phyloP scores from a whole-genome alignment of 2,888 invertebrate genomes.

The Synergus itoensis region DNA sequence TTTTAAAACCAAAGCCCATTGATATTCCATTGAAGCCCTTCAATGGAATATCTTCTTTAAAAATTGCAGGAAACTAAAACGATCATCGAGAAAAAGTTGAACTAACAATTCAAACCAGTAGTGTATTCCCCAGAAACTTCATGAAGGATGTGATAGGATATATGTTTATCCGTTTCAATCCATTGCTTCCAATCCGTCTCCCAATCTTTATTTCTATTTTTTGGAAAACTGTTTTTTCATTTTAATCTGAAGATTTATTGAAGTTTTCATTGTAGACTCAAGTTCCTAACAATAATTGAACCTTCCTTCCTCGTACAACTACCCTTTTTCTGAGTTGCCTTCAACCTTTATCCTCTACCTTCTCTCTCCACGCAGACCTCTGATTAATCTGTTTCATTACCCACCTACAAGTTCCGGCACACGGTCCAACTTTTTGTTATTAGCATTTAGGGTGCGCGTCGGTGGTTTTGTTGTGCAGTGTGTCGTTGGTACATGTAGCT shows the following conservation, averaged over 20 bases:
- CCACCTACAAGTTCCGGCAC: constrained; percentile 50
- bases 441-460: constrained; percentile 60
- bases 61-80: too few relatives aligned
- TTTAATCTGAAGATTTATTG: not conserved
- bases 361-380: constrained; percentile 17
- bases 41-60: too few relatives aligned
- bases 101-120: too few relatives aligned
- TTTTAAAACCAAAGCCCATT: too few relatives aligned
- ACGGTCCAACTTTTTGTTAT: constrained; percentile 63
- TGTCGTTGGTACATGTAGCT: constrained; percentile 6
- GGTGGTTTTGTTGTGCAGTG: not conserved
- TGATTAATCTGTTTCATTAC: constrained; percentile 68
- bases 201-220: not conserved
- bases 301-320: not conserved
- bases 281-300: not conserved
- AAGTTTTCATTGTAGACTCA: not conserved
- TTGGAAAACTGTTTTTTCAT: not conserved
- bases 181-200: too few relatives aligned
- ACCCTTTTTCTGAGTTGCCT: not conserved
- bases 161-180: too few relatives aligned
- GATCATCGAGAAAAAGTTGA: too few relatives aligned
- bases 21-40: too few relatives aligned
- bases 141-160: too few relatives aligned
- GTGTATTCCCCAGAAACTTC: too few relatives aligned
- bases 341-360: not conserved